Percentiles rank a stretch among this genome's conserved stretches.
Conservation (phyloP, 1,140 invertebrate genomes). For the Caenorhabditis latens region DNA sequence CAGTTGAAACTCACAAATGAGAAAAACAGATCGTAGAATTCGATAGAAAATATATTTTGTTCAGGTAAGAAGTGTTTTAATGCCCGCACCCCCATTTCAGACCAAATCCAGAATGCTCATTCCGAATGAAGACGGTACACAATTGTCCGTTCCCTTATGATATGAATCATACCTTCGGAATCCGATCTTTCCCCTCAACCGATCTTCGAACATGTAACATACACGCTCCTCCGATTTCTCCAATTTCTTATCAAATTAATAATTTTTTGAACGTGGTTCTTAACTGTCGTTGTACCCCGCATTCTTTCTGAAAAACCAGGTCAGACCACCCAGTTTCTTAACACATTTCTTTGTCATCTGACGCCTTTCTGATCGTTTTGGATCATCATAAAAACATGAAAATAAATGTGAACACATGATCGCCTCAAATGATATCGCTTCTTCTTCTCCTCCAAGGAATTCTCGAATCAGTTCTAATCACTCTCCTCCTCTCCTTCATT, state of each 20-base stretch:
- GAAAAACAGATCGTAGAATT: no score
- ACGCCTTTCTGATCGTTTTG: slow-evolving; percentile 15
- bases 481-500: background rate
- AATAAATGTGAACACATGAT: slow-evolving; percentile 47
- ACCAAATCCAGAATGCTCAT: no score
- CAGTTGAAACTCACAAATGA: no score
- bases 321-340: slow-evolving; percentile 33
- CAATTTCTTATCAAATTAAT: background rate
- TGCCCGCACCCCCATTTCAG: no score
- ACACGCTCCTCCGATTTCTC: background rate
- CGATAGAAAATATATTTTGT: no score
- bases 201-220: background rate
- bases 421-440: background rate
- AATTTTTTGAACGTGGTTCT: slow-evolving; percentile 13
- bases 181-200: background rate
- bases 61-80: no score
- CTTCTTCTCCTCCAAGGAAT: slow-evolving; percentile 1
- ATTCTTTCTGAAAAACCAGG: background rate
- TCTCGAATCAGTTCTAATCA: slow-evolving; percentile 48
- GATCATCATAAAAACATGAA: slow-evolving; percentile 36
- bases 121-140: no score
- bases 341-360: slow-evolving; percentile 26
- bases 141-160: no score
- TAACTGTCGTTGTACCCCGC: background rate
- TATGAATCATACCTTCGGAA: no score